Evolutionary conservation across 2,888 invertebrate species (phyloP).

Genomic region (Platypus cylindrus): DNA sequence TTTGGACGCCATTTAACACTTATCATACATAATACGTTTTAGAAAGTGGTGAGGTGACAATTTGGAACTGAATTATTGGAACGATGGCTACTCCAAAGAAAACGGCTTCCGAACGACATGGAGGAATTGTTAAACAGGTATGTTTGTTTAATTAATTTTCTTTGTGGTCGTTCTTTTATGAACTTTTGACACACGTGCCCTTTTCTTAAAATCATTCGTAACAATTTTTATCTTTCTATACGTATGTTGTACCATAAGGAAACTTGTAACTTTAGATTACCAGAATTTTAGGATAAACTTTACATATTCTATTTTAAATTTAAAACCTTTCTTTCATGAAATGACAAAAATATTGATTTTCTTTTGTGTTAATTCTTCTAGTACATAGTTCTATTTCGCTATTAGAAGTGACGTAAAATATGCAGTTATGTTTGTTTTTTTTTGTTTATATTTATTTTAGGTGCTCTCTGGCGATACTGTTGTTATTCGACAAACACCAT

Average conservation of each 20-base stretch:
- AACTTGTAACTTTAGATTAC: no score
- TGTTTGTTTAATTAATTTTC: no score
- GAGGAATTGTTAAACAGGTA: slow-evolving; percentile 51
- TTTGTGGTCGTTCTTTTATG: no score
- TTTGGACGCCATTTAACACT: slow-evolving; percentile 7
- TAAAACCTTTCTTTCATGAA: neutral
- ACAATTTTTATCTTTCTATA: no score
- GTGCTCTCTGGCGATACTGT: slow-evolving; percentile 94
- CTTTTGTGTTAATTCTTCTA: neutral
- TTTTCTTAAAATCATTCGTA: no score
- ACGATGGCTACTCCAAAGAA: slow-evolving; percentile 34
- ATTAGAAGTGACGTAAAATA: no score
- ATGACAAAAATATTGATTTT: neutral
- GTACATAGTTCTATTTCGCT: no score
- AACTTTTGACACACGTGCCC: no score
- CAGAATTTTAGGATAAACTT: no score
- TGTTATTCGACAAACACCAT: slow-evolving; percentile 75
- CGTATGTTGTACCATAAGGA: no score
- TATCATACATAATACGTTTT: no score
- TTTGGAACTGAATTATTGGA: slow-evolving; percentile 33
- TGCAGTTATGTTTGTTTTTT: slow-evolving; percentile 4
- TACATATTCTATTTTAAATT: no score
- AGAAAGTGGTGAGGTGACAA: slow-evolving; percentile 9
- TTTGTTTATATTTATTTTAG: slow-evolving; percentile 39
- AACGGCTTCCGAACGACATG: slow-evolving; percentile 32